These are phyloP conservation scores for Astyanax mexicanus DNA, from an alignment of 2,797 vertebrate genomes.

Conservation along the genomic window DNA sequence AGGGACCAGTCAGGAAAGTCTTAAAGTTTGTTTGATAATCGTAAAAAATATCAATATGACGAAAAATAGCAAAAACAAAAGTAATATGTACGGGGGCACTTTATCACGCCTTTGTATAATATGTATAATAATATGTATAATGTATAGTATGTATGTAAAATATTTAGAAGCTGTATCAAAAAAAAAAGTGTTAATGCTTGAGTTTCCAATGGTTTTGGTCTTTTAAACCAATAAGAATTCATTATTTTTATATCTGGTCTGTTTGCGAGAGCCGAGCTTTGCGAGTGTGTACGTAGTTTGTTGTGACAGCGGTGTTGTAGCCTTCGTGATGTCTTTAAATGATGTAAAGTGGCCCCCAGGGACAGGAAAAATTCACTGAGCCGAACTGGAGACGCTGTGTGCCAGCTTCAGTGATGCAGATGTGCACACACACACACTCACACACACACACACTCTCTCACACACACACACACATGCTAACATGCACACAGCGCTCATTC, in stretches of 20 bases:
- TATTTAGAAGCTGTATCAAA: not conserved
- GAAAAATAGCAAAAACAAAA: no score
- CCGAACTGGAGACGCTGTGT: conserved; percentile 23
- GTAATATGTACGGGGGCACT: no score
- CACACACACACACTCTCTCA: conserved; percentile 11
- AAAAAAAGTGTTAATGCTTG: no score
- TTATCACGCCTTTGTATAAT: no score
- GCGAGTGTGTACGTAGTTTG: conserved; percentile 32
- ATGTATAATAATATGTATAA: no score
- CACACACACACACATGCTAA: conserved; percentile 9
- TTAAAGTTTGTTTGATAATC: no score
- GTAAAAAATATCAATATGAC: no score
- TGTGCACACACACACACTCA: not conserved
- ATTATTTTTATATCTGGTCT: conserved; percentile 7
- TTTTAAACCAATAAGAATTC: not conserved
- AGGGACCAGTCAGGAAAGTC: no score
- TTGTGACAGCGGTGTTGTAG: conserved; percentile 32
- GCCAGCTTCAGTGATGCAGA: conserved; percentile 26
- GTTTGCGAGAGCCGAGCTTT: conserved; percentile 18
- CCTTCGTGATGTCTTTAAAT: conserved; percentile 33
- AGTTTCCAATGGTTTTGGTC: not conserved
- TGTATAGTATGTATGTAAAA: no score
- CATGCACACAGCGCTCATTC: not conserved
- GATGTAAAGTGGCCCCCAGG: conserved; percentile 36
- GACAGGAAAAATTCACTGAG: conserved; percentile 36